phyloP scores from a whole-genome alignment of 2,888 invertebrate species.

The Branchipolynoe longqiensis region DNA sequence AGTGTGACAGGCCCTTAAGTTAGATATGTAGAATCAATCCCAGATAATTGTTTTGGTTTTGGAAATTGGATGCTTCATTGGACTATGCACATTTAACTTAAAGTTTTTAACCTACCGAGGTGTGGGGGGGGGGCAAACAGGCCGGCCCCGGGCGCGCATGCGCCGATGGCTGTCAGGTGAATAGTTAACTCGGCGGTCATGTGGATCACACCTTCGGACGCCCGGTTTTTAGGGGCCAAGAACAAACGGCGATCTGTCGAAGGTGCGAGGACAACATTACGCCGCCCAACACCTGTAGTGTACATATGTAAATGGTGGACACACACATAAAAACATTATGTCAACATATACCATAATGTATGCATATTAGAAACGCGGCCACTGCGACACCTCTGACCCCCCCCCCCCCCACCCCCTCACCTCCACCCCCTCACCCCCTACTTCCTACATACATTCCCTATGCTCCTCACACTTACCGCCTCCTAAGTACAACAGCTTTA shows the following conservation, averaged over 20 bases:
- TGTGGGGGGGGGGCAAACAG: too few species aligned
- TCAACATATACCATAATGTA: slow-evolving; percentile 55
- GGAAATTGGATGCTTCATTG: too few species aligned
- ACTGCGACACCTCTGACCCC: too few species aligned
- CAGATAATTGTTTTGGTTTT: too few species aligned
- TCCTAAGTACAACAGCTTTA: background rate
- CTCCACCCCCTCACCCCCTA: too few species aligned
- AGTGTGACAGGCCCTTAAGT: too few species aligned
- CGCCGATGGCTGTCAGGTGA: background rate
- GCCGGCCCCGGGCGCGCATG: too few species aligned
- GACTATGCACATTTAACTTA: too few species aligned
- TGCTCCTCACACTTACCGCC: slow-evolving; percentile 16
- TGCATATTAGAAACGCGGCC: slow-evolving; percentile 45
- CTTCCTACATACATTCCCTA: too few species aligned
- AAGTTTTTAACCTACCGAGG: too few species aligned
- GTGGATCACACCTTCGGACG: slow-evolving; percentile 33
- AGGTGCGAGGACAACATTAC: slow-evolving; percentile 29
- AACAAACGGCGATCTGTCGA: slow-evolving; percentile 48
- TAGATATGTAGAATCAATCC: too few species aligned
- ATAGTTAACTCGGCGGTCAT: slow-evolving; percentile 44
- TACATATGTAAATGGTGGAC: slow-evolving; percentile 30
- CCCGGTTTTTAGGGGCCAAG: slow-evolving; percentile 34
- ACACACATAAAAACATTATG: slow-evolving; percentile 53
- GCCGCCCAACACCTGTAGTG: slow-evolving; percentile 46
- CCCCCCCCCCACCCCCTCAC: too few species aligned